phyloP scores from a whole-genome alignment of 1,140 invertebrate genomes.

The Brachionus sp. region DNA sequence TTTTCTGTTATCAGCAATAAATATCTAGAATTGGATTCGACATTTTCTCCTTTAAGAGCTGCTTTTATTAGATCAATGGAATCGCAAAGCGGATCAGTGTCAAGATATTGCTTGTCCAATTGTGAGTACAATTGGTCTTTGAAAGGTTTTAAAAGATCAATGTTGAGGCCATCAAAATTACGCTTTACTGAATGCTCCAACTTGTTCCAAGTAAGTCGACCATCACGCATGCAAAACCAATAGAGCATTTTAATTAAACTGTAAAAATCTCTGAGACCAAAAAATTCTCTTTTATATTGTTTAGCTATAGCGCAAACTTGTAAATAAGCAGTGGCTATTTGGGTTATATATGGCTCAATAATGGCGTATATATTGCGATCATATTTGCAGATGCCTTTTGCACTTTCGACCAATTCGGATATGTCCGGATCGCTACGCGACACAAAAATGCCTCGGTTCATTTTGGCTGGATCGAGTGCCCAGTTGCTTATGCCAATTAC shows the following conservation, averaged over 20 bases:
- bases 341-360: constrained; percentile 47
- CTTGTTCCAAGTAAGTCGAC: constrained; percentile 49
- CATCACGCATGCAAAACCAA: constrained; percentile 48
- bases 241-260: constrained; percentile 56
- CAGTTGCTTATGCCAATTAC: constrained; percentile 58
- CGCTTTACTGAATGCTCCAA: constrained; percentile 50
- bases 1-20: constrained; percentile 2
- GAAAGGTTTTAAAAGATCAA: constrained; percentile 51
- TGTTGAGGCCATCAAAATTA: constrained; percentile 52
- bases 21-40: constrained; percentile 41
- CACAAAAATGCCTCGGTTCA: constrained; percentile 55
- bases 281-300: constrained; percentile 53
- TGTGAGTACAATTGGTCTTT: background rate
- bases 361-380: constrained; percentile 45
- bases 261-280: constrained; percentile 57
- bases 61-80: constrained; percentile 29
- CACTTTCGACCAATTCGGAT: constrained; percentile 50
- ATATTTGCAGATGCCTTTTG: constrained; percentile 51
- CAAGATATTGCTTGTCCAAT: constrained; percentile 41
- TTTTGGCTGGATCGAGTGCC: constrained; percentile 56
- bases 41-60: constrained; percentile 18
- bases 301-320: constrained; percentile 49
- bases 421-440: constrained; percentile 52
- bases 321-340: constrained; percentile 51
- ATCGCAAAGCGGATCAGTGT: constrained; percentile 42